Percentiles rank a stretch among this genome's conserved stretches.
Evolutionary conservation across 2,888 invertebrate genomes (phyloP).

Genomic region (Drosophila villosipedis): DNA sequence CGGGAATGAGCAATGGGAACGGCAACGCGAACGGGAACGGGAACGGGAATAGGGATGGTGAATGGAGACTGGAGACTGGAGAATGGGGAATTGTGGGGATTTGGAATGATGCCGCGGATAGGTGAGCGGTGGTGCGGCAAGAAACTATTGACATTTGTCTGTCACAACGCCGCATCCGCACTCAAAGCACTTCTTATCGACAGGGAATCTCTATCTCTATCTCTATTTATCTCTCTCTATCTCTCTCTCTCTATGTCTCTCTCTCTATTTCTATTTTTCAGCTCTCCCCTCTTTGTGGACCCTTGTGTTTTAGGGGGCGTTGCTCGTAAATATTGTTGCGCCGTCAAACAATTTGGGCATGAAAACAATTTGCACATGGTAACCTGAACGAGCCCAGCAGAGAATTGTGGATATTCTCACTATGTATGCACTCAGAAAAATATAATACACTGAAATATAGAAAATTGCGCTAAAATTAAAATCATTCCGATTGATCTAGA

Average conservation of each 20-base stretch:
- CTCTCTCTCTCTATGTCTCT: neutral
- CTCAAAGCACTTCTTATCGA: slow-evolving; percentile 16
- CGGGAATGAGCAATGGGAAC: neutral
- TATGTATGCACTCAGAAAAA: neutral
- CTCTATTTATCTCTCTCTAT: neutral
- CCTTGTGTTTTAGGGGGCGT: slow-evolving; percentile 63
- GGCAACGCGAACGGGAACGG: neutral
- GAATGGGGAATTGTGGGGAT: neutral
- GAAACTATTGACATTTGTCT: slow-evolving; percentile 73
- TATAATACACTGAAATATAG: neutral
- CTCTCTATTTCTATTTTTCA: neutral
- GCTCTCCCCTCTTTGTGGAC: slow-evolving; percentile 12
- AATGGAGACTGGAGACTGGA: neutral
- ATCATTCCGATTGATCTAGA: neutral
- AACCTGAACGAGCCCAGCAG: slow-evolving; percentile 9
- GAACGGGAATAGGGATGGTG: neutral
- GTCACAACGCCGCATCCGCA: slow-evolving; percentile 69
- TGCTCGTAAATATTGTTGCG: slow-evolving; percentile 55
- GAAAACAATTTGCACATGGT: slow-evolving; percentile 66
- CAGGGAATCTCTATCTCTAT: slow-evolving; percentile 4
- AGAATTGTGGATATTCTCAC: neutral
- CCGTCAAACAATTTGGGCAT: slow-evolving; percentile 53
- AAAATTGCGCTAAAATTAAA: neutral
- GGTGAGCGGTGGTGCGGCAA: slow-evolving; percentile 19
- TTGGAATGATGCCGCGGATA: neutral